Evolutionary conservation across 1,140 invertebrate genomes (phyloP).

Genomic region (Aphidius gifuensis): DNA sequence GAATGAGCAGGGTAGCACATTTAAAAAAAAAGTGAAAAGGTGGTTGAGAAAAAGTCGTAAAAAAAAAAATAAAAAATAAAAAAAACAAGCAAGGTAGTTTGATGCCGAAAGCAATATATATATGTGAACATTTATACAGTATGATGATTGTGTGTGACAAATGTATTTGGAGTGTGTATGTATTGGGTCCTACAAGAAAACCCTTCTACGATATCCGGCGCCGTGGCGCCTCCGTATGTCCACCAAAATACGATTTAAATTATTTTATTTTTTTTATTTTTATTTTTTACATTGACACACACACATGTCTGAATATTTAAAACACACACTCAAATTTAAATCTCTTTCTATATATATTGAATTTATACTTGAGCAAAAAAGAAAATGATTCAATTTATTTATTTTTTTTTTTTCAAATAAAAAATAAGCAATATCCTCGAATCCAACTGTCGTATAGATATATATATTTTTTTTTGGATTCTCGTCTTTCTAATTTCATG

Average conservation of each 20-base stretch:
- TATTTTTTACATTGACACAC: background rate
- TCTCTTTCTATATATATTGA: too few relatives aligned
- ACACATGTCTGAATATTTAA: conserved; percentile 7
- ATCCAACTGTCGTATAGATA: too few relatives aligned
- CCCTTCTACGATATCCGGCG: conserved; percentile 55
- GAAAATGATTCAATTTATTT: conserved; percentile 14
- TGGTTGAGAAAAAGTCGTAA: conserved; percentile 10
- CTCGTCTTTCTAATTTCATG: too few relatives aligned
- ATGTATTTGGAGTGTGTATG: conserved; percentile 28
- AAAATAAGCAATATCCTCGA: too few relatives aligned
- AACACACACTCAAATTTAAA: background rate
- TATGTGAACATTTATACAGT: conserved; percentile 17
- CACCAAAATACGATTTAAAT: conserved; percentile 12
- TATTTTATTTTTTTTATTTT: conserved; percentile 6
- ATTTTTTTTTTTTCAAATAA: background rate
- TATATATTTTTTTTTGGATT: too few relatives aligned
- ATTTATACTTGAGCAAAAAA: too few relatives aligned
- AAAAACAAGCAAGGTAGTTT: conserved; percentile 8
- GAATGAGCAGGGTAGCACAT: too few relatives aligned
- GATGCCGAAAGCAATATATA: conserved; percentile 8
- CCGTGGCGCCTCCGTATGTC: conserved; percentile 49
- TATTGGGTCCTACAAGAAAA: conserved; percentile 51
- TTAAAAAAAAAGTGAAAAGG: background rate
- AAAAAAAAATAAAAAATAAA: conserved; percentile 16
- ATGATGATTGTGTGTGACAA: conserved; percentile 8